These are phyloP conservation scores for Drosophila pectinifera DNA, from an alignment of 1,140 invertebrate species.

Conservation along the genomic window DNA sequence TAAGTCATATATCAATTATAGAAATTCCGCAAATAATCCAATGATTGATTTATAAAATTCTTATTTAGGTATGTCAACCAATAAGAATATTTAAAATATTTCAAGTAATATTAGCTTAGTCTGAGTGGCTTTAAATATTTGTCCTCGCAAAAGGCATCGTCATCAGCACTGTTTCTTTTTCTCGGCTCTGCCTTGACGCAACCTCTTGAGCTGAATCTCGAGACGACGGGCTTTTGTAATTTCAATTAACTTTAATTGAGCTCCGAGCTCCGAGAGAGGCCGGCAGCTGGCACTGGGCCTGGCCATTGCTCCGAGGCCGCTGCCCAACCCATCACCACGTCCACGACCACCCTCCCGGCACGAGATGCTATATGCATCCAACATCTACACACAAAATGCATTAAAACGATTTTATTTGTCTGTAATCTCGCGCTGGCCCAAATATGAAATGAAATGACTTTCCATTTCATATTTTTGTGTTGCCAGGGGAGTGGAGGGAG, in stretches of 20 bases:
- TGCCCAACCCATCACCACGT: conserved; percentile 9
- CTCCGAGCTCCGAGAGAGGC: conserved; percentile 29
- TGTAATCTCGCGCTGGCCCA: conserved; percentile 56
- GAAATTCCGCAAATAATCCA: neutral
- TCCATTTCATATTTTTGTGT: conserved; percentile 41
- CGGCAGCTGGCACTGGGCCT: conserved; percentile 25
- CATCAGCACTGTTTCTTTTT: conserved; percentile 30
- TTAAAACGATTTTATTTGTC: conserved; percentile 59
- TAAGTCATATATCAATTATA: neutral
- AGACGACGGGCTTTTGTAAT: conserved; percentile 52
- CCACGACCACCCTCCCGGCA: conserved; percentile 11
- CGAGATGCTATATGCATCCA: conserved; percentile 17
- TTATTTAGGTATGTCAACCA: neutral
- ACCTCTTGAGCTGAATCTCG: conserved; percentile 19
- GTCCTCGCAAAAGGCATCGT: conserved; percentile 15
- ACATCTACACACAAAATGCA: conserved; percentile 52
- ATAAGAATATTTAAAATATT: neutral
- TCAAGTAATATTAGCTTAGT: neutral
- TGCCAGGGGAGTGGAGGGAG: neutral
- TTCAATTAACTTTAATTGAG: conserved; percentile 65
- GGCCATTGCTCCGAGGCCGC: conserved; percentile 38
- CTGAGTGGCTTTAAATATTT: conserved; percentile 29
- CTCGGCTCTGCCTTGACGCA: conserved; percentile 19
- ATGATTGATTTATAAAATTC: neutral
- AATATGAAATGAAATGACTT: conserved; percentile 56